phyloP scores from a whole-genome alignment of 37 sponge, comb jelly and placozoan species.

The Spongilla lacustris region DNA sequence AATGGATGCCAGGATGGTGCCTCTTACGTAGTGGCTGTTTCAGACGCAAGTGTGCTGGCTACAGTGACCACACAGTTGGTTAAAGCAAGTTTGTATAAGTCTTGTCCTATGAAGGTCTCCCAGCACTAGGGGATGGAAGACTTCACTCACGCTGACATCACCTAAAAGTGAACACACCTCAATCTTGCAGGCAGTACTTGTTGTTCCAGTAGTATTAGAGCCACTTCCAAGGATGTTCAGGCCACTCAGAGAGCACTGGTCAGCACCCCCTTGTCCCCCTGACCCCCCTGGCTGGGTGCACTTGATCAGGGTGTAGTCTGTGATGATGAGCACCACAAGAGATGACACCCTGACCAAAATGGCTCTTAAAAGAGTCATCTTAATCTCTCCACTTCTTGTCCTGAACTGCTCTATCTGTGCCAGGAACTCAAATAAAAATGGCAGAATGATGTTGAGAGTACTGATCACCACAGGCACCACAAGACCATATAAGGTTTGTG shows the following conservation, averaged over 20 bases:
- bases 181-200: neutral
- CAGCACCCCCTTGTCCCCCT: neutral
- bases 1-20: neutral
- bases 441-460: conserved; percentile 69
- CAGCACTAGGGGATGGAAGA: no score
- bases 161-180: neutral
- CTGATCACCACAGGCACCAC: conserved; percentile 65
- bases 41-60: conserved; percentile 50
- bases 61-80: conserved; percentile 64
- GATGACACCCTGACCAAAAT: conserved; percentile 81
- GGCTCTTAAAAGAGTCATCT: conserved; percentile 78
- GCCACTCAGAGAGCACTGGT: neutral
- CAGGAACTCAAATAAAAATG: conserved; percentile 73
- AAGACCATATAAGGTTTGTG: conserved; percentile 40
- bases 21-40: conserved; percentile 65
- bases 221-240: neutral
- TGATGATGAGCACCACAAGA: conserved; percentile 73
- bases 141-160: neutral
- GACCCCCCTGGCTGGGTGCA: conserved; percentile 60
- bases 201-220: neutral
- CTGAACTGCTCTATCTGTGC: conserved; percentile 80
- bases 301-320: conserved; percentile 58
- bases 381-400: conserved; percentile 78
- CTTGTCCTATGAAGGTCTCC: conserved; percentile 92
- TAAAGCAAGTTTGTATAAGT: conserved; percentile 80